A percentile compares a stretch with the other conserved stretches of the same genome.
These are phyloP conservation scores for Acleris laterana DNA, from an alignment of 2,888 invertebrate genomes.

Conservation along the genomic window DNA sequence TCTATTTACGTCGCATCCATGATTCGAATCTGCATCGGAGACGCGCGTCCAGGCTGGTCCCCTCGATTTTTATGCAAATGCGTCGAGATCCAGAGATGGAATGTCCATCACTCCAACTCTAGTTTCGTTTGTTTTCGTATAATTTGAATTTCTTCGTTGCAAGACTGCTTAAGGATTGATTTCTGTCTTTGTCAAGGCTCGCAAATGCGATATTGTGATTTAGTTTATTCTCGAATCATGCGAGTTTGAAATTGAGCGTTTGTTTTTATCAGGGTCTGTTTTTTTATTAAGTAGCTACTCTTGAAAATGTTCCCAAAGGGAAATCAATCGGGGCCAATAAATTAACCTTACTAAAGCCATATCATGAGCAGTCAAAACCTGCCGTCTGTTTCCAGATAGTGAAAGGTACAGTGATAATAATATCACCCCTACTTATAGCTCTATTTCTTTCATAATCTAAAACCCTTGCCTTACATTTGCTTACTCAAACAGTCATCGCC, in stretches of 20 bases:
- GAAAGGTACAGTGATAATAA: too few species aligned
- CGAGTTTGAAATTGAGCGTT: too few species aligned
- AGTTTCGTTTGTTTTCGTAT: constrained; percentile 64
- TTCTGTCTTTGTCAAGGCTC: constrained; percentile 25
- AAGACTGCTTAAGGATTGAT: constrained; percentile 15
- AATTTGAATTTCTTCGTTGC: constrained; percentile 76
- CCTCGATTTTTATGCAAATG: constrained; percentile 77
- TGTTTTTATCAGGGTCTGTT: too few species aligned
- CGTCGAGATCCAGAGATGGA: constrained; percentile 67
- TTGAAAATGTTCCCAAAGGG: too few species aligned
- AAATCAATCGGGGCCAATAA: too few species aligned
- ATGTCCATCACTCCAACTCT: constrained; percentile 74
- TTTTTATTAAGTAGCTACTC: too few species aligned
- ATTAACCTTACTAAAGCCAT: too few species aligned
- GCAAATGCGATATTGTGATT: constrained; percentile 8
- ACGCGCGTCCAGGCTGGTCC: constrained; percentile 55
- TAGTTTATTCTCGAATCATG: background rate
- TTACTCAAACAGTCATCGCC: constrained; percentile 36
- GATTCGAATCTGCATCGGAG: constrained; percentile 69
- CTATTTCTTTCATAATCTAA: background rate
- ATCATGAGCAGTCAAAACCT: too few species aligned
- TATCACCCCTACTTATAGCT: too few species aligned
- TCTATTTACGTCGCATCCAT: constrained; percentile 30
- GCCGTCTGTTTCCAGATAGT: too few species aligned
- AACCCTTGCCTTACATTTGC: constrained; percentile 5